These are phyloP conservation scores for Gastrophryne carolinensis DNA, from an alignment of 2,797 vertebrate species.

Conservation along the genomic window DNA sequence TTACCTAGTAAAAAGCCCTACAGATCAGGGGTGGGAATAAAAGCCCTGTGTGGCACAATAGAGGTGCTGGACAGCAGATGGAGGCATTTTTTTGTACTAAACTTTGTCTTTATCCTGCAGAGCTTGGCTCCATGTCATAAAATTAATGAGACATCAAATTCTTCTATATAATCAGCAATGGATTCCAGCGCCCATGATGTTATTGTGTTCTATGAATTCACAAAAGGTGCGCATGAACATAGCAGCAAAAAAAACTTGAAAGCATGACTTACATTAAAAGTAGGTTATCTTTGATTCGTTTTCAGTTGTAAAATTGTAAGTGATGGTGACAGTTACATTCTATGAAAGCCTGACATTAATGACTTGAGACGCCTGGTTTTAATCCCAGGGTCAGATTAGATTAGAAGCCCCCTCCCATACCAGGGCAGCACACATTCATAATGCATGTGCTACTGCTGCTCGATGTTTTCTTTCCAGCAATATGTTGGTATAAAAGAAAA, in stretches of 20 bases:
- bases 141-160: too few species aligned
- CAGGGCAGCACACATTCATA: slow-evolving; percentile 19
- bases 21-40: too few species aligned
- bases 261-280: neutral
- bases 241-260: neutral
- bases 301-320: neutral
- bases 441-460: neutral
- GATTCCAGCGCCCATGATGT: too few species aligned
- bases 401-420: neutral
- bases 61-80: too few species aligned
- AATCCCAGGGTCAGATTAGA: neutral
- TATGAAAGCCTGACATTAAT: slow-evolving; percentile 1
- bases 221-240: neutral
- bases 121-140: too few species aligned
- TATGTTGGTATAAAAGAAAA: neutral
- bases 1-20: too few species aligned
- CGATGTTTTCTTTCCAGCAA: slow-evolving; percentile 2
- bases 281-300: neutral
- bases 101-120: too few species aligned
- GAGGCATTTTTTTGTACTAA: too few species aligned
- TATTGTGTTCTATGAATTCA: neutral
- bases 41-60: too few species aligned
- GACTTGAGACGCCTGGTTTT: slow-evolving; percentile 3
- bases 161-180: too few species aligned
- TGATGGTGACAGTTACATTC: neutral